Percentiles rank a stretch among this genome's conserved stretches.
Evolutionary conservation across 2,113 vertebrate species (phyloP).

Genomic region (Reinhardtius hippoglossoides): DNA sequence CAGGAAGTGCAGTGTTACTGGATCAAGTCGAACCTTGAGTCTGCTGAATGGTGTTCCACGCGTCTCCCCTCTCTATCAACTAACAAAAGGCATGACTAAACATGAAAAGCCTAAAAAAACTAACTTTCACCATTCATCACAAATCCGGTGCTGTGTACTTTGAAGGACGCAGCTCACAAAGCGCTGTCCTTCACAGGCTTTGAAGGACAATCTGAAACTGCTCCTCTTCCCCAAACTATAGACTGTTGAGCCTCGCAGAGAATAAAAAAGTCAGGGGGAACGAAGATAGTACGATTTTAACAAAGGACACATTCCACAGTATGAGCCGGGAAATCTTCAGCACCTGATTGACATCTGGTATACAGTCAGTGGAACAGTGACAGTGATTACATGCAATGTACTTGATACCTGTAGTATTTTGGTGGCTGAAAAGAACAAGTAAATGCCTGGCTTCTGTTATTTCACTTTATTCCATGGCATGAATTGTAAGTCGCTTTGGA

Average conservation of each 20-base stretch:
- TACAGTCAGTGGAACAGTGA: too few relatives aligned
- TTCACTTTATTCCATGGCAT: too few relatives aligned
- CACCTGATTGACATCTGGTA: too few relatives aligned
- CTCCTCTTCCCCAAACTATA: background rate
- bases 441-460: too few relatives aligned
- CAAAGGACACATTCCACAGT: too few relatives aligned
- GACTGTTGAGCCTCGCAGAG: background rate
- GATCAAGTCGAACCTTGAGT: background rate
- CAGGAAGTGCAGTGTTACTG: background rate
- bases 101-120: background rate
- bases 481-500: too few relatives aligned
- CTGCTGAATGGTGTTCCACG: background rate
- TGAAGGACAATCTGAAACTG: background rate
- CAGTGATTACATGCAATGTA: too few relatives aligned
- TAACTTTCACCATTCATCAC: background rate
- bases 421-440: too few relatives aligned
- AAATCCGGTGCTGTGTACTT: background rate
- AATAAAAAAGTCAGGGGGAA: background rate
- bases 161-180: background rate
- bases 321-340: too few relatives aligned
- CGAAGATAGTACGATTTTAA: too few relatives aligned
- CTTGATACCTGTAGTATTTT: too few relatives aligned
- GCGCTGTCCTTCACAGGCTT: background rate
- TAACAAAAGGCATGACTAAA: background rate
- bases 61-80: too few relatives aligned